phyloP scores from a whole-genome alignment of 2,888 invertebrate species.

The Parnassius smintheus region DNA sequence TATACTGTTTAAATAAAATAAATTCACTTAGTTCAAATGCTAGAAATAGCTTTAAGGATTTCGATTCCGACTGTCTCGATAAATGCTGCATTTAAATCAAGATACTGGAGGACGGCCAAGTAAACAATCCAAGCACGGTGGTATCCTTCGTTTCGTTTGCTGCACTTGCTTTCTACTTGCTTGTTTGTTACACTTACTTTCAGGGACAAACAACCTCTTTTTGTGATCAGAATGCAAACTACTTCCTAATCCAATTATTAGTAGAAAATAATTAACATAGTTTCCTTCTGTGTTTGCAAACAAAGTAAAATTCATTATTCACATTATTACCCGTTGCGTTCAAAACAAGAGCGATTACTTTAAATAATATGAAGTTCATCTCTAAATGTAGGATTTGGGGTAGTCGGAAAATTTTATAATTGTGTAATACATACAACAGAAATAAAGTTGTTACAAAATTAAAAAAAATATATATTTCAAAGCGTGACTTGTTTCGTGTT shows the following conservation, averaged over 20 bases:
- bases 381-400: too few relatives aligned
- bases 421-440: too few relatives aligned
- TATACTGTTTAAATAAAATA: conserved; percentile 21
- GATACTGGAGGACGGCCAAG: conserved; percentile 65
- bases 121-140: conserved; percentile 40
- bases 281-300: conserved; percentile 13
- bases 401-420: too few relatives aligned
- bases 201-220: conserved; percentile 66
- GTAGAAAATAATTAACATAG: conserved; percentile 26
- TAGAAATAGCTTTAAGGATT: conserved; percentile 32
- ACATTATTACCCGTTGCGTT: too few relatives aligned
- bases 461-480: too few relatives aligned
- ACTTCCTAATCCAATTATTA: conserved; percentile 38
- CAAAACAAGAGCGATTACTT: too few relatives aligned
- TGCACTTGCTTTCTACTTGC: too few relatives aligned
- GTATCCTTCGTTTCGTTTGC: conserved; percentile 61
- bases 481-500: not conserved
- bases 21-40: conserved; percentile 28
- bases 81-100: conserved; percentile 68
- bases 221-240: conserved; percentile 61
- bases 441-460: too few relatives aligned
- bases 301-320: not conserved
- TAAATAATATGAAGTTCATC: too few relatives aligned
- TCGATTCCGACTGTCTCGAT: conserved; percentile 45
- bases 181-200: conserved; percentile 71